Evolutionary conservation across 2,888 invertebrate species (phyloP), one percentile per base, ranked within the genome.

Genomic region (Gastrophysa polygoni): DNA sequence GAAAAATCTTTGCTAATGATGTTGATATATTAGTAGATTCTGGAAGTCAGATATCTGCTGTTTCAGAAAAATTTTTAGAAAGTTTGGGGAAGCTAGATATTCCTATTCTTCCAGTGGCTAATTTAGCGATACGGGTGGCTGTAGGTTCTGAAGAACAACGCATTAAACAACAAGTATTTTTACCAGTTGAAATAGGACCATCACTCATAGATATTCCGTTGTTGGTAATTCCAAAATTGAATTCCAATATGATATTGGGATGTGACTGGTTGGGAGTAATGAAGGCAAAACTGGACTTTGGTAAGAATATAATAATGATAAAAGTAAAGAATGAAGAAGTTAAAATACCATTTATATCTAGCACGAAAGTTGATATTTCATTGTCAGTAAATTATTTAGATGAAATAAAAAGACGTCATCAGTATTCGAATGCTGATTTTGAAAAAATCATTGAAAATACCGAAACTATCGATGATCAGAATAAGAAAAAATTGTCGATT

Each of bases 231-330:
- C 46, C 56, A 18, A 57, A 57, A 29, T 29, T 57, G 21, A 57
- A 57, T 47, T 28, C 46, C 28, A 17, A 47, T 14, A 28, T 57
- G 10, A 57, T 48, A 29, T 24, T 56, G n/a, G 46, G 56, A 1
- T 28, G 29, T 24, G 56, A 57, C 2, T 57, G 56, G 56, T 29
- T 57, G 28, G n/a, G n/a, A n/a, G n/a, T n/a, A n/a, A n/a, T n/a
- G n/a, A n/a, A n/a, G n/a, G 11, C 17, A 17, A 28, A 57, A 24
- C 29, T 57, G 47, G 32, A 57, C 47, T 47, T 47, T 57, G 8
- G 16, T 5, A 29, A 47, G 2, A 56, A 56, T 29, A n/a, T n/a
- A n/a, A n/a, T n/a, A n/a, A n/a, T n/a, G n/a, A n/a, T n/a, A n/a
- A n/a, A n/a, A n/a, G n/a, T n/a, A n/a, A n/a, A n/a, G n/a, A n/a